Evolutionary conservation across 2,113 vertebrate species (phyloP), one percentile per base, ranked within the genome.

Genomic region (Tragulus kanchil): DNA sequence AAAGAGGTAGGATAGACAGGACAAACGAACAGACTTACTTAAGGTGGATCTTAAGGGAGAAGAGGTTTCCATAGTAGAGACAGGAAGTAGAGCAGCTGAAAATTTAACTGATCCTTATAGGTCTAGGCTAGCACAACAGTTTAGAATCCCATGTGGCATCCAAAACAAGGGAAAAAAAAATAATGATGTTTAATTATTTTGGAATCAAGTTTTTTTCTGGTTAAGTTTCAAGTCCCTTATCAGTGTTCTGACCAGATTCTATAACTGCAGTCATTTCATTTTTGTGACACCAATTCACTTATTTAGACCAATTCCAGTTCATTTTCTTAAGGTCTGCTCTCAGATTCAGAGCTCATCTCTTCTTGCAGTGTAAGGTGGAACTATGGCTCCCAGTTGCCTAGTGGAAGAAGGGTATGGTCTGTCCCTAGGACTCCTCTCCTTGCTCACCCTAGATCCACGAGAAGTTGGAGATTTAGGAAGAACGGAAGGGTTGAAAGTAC

Each of bases 101-200:
- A 19, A 52, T 36, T 17, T 52, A 52, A 78, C 75, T 31, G 28
- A 52, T 11, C 8, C 48, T 77, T 28, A 52, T 9, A 31, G 15
- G 8, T 78, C 50, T 78, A 78, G 75, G 75, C 26, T 78, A 54
- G 75, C 50, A 31, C 9, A 31, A 17, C 26, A 31, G 8, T 78
- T 78, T 54, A 54, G 75, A 78, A 78, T 78, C 26, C 48, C 15
- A 54, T 28, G 50, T 19, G 28, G 28, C 9, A 54, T 8, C 50
- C 75, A 78, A 26, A 78, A 78, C 50, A 78, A 31, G 75, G 8
- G 14, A 50, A 28, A 15, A 26, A 82, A 95, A 45, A 95, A 17
- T 83, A 78, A 77, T 14, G 10, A 25, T 62, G 52, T 7, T 93
- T 78, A 78, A 31, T 91, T 91, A 71, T 36, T 96, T 94, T 69